Percentiles rank a stretch among this genome's conserved stretches.
Evolutionary conservation across 1,140 invertebrate species (phyloP).

Genomic region (Pseudomyrmex cubaensis): DNA sequence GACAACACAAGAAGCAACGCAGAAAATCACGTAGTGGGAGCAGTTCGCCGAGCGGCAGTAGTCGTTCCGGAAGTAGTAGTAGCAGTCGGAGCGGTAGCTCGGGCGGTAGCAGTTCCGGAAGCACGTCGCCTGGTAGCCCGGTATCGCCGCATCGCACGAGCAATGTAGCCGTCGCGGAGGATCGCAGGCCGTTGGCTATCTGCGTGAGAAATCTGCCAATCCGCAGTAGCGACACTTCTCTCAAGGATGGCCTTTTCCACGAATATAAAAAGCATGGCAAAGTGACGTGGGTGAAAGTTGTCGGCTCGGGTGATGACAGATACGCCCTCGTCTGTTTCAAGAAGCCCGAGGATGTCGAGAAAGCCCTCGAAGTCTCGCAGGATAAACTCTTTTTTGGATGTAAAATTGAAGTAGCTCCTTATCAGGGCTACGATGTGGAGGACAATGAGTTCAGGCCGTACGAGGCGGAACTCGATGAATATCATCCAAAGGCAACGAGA

Average conservation of each 20-base stretch:
- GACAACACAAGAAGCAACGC: conserved; percentile 83
- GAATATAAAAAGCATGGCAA: conserved; percentile 99
- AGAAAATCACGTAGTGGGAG: conserved; percentile 84
- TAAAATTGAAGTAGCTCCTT: conserved; percentile 96
- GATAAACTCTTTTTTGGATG: conserved; percentile 98
- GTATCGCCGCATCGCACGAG: conserved; percentile 79
- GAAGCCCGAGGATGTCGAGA: conserved; percentile 98
- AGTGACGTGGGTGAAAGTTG: conserved; percentile 96
- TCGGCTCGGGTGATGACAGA: conserved; percentile 92
- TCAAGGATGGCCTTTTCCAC: conserved; percentile 98
- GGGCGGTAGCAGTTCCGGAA: conserved; percentile 83
- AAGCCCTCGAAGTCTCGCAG: conserved; percentile 97
- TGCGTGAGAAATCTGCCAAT: conserved; percentile 96
- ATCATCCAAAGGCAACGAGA: conserved; percentile 96
- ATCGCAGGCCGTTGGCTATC: conserved; percentile 93
- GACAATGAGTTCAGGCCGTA: conserved; percentile 96
- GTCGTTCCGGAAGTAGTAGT: conserved; percentile 86
- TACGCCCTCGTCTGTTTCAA: conserved; percentile 97
- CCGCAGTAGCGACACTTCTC: conserved; percentile 95
- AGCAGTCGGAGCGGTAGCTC: conserved; percentile 87
- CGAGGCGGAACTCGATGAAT: conserved; percentile 97
- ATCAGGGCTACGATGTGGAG: conserved; percentile 94
- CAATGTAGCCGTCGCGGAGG: conserved; percentile 86
- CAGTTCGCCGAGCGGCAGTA: conserved; percentile 86
- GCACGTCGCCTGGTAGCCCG: conserved; percentile 82